Evolutionary conservation across 2,888 invertebrate genomes (phyloP).

Genomic region (Unio delphinus): DNA sequence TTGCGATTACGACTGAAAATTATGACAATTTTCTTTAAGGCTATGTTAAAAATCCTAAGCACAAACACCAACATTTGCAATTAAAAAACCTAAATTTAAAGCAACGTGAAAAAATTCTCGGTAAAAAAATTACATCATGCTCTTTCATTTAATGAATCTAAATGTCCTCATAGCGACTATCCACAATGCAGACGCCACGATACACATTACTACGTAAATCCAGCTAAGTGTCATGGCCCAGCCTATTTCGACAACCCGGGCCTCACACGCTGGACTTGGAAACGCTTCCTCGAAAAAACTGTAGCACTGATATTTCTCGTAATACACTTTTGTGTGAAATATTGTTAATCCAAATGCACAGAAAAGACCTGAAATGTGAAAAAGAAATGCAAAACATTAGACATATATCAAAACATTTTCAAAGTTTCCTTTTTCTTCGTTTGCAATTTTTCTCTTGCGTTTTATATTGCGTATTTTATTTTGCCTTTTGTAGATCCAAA

Average conservation of each 20-base stretch:
- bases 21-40: too few species aligned
- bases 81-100: too few species aligned
- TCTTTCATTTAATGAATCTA: slow-evolving; percentile 74
- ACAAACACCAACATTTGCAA: too few species aligned
- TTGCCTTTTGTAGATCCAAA: too few species aligned
- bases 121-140: slow-evolving; percentile 46
- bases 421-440: not conserved
- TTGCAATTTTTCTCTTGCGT: not conserved
- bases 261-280: slow-evolving; percentile 74
- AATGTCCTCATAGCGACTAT: slow-evolving; percentile 88
- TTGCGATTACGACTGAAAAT: too few species aligned
- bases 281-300: slow-evolving; percentile 65
- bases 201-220: slow-evolving; percentile 84
- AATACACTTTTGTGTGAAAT: slow-evolving; percentile 87
- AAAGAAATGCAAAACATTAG: slow-evolving; percentile 24
- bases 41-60: too few species aligned
- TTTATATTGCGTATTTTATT: not conserved
- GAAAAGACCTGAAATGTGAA: slow-evolving; percentile 81
- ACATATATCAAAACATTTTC: not conserved
- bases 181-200: slow-evolving; percentile 88
- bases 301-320: slow-evolving; percentile 57
- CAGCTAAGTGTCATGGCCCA: slow-evolving; percentile 77
- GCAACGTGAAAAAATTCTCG: too few species aligned
- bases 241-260: slow-evolving; percentile 58
- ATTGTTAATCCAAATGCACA: slow-evolving; percentile 92